Evolutionary conservation across 2,113 vertebrate genomes (phyloP).

Genomic region (Agelaius phoeniceus): DNA sequence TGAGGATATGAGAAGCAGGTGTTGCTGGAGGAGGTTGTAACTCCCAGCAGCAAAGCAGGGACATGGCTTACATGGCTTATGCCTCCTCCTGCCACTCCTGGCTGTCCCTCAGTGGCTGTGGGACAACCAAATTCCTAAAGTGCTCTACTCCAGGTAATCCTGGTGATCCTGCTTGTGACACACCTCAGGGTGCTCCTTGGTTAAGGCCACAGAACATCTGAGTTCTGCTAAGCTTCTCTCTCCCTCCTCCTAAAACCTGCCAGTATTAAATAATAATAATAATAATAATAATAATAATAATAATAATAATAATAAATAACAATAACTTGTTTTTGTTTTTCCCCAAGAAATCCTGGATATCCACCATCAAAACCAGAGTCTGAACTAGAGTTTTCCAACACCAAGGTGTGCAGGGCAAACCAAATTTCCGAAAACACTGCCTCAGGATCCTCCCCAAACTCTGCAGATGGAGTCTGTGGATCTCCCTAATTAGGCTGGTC

Average conservation of each 20-base stretch:
- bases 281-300: neutral
- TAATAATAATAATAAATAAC: neutral
- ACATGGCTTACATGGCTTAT: neutral
- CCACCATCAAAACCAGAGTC: neutral
- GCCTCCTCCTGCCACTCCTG: neutral
- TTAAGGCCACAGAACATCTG: neutral
- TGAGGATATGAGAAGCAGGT: neutral
- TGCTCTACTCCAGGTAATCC: neutral
- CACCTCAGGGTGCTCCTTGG: neutral
- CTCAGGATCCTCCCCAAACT: neutral
- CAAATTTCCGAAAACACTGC: accelerated
- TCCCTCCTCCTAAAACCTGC: neutral
- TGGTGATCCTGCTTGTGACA: neutral
- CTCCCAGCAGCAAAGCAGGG: neutral
- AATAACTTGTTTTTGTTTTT: neutral
- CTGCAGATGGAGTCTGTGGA: neutral
- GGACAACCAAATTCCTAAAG: neutral
- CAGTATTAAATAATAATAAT: neutral
- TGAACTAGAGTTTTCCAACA: neutral
- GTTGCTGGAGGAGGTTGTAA: neutral
- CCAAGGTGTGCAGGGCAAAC: neutral
- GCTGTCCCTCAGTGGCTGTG: neutral
- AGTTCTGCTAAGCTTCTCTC: neutral
- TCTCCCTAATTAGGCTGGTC: neutral
- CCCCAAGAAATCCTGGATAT: neutral